Evolutionary conservation across 2,888 invertebrate genomes (phyloP).

Genomic region (Buathra laborator): DNA sequence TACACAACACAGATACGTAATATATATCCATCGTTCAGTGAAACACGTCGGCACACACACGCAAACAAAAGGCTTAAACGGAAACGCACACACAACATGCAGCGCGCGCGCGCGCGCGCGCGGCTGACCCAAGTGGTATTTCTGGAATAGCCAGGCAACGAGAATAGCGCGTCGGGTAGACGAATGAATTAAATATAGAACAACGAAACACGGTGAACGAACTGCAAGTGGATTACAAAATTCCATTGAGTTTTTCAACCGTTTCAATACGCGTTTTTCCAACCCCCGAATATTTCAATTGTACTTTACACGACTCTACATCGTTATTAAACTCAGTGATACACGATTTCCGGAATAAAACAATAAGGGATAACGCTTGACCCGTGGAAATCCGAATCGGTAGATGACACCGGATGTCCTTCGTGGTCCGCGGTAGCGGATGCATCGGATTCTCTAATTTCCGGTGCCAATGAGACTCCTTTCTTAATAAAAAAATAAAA

Average conservation of each 20-base stretch:
- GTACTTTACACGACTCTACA: neutral
- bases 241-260: conserved; percentile 71
- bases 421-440: neutral
- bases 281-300: neutral
- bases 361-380: too few relatives aligned
- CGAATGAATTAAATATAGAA: conserved; percentile 82
- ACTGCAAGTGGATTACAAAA: conserved; percentile 78
- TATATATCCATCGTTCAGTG: neutral
- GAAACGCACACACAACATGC: conserved; percentile 10
- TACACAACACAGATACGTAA: neutral
- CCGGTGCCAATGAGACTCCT: neutral
- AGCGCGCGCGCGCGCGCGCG: conserved; percentile 18
- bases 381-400: neutral
- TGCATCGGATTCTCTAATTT: neutral
- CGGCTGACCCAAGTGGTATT: conserved; percentile 75
- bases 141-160: conserved; percentile 80
- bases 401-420: neutral
- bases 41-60: conserved; percentile 10
- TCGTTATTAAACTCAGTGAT: neutral
- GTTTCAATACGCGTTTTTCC: conserved; percentile 27
- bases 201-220: conserved; percentile 77
- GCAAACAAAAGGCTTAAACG: conserved; percentile 12
- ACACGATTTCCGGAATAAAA: neutral
- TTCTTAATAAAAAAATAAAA: neutral
- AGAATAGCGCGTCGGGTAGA: conserved; percentile 82